Base-by-base conservation (phyloP, 2,888 invertebrate genomes). In the Leptura quadrifasciata region DNA sequence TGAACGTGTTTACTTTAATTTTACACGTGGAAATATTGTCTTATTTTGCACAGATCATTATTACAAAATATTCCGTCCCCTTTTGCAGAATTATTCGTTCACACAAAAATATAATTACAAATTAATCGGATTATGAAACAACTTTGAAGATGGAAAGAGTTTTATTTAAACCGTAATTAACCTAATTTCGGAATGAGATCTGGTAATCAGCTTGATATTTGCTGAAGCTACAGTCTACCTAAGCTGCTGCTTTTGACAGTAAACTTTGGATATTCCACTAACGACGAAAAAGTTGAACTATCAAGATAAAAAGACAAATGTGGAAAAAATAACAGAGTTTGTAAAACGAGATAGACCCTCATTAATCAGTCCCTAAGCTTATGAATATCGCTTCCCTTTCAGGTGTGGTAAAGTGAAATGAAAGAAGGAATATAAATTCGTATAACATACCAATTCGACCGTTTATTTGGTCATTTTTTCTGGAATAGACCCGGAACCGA, bases 301-400 rank as follows among this genome's bases (percentile, higher is more conserved):
- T 76, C 77, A 64, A 39, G 74, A 75, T 80, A 80, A 77, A 79
- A 76, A 76, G 80, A 80, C 80, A 80, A 79, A 80, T 74, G 79
- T 74, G 75, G 72, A 74, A 76, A 80, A 80, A 80, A 79, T 80
- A 76, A 63, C 73, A 54, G 20, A 20, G 39, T 27, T 72, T 64
- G 72, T 39, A 60, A 31, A 39, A 70, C 31, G 69, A 39, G 69
- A 70, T 58, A 70, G 69, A 31, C 55, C 58, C 58, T 39, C 55
- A 70, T 70, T 70, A 70, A 70, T 70, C 69, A 70, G 58, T 60
- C 69, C n/a, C 24, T 15, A 27, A 58, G 69, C 69, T 70, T 60
- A 70, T 70, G 69, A 70, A 70, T 70, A 70, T 70, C 69, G 20
- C 21, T 57, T 39, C 69, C 57, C 21, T 70, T 70, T 70, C 69